Conservation (phyloP, 2,888 invertebrate genomes). For the Morpho achilles region DNA sequence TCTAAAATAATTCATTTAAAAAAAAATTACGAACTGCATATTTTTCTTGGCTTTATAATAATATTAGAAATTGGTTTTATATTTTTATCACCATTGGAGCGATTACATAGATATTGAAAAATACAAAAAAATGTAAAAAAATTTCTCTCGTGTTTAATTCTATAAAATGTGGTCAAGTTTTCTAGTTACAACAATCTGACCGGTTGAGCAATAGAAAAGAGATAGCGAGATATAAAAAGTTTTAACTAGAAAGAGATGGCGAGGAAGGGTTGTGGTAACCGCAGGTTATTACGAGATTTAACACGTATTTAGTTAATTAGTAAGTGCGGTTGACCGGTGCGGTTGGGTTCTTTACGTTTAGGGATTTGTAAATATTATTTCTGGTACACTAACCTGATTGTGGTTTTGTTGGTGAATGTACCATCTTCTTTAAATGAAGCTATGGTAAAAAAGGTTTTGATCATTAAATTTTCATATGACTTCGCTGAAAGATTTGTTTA, state of each 20-base stretch:
- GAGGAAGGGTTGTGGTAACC: slow-evolving; percentile 60
- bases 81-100: too few relatives aligned
- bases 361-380: slow-evolving; percentile 68
- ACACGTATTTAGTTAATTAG: slow-evolving; percentile 76
- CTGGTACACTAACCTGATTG: slow-evolving; percentile 65
- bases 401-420: slow-evolving; percentile 37
- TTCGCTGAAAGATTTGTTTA: too few relatives aligned
- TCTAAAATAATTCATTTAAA: too few relatives aligned
- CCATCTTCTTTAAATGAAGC: not conserved
- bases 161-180: not conserved
- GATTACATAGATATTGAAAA: too few relatives aligned
- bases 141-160: too few relatives aligned
- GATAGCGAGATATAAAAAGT: slow-evolving; percentile 29
- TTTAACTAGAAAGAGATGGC: slow-evolving; percentile 48
- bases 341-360: slow-evolving; percentile 44
- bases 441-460: too few relatives aligned
- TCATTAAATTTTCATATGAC: not conserved
- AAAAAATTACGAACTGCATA: too few relatives aligned
- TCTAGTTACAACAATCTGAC: not conserved
- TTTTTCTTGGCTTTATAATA: too few relatives aligned
- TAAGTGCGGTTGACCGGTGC: slow-evolving; percentile 71
- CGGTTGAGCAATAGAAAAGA: slow-evolving; percentile 32
- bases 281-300: slow-evolving; percentile 75
- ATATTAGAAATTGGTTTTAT: too few relatives aligned
- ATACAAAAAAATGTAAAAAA: too few relatives aligned